Evolutionary conservation across 2,113 vertebrate species (phyloP).

Genomic region (Trichechus manatus): DNA sequence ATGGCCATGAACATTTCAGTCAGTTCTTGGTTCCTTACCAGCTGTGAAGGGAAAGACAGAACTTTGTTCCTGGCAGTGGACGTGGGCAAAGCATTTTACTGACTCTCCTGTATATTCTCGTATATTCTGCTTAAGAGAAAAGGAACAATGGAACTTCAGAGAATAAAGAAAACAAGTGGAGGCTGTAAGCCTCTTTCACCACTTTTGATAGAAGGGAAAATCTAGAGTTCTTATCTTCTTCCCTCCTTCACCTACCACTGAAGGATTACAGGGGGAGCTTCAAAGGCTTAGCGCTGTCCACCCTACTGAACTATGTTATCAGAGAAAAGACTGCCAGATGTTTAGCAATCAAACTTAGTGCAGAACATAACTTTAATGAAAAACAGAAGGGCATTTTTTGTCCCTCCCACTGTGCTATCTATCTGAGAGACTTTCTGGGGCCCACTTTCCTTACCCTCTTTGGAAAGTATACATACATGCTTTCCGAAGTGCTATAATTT

Average conservation of each 20-base stretch:
- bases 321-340: slow-evolving; percentile 83
- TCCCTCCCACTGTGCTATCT: slow-evolving; percentile 79
- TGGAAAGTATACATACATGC: slow-evolving; percentile 49
- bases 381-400: slow-evolving; percentile 80
- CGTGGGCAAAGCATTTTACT: neutral
- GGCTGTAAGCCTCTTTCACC: slow-evolving; percentile 49
- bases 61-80: slow-evolving; percentile 12
- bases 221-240: slow-evolving; percentile 67
- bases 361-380: slow-evolving; percentile 84
- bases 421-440: slow-evolving; percentile 76
- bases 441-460: slow-evolving; percentile 63
- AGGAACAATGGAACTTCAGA: neutral
- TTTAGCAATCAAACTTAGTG: slow-evolving; percentile 80
- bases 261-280: slow-evolving; percentile 68
- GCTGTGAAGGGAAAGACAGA: slow-evolving; percentile 26
- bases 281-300: slow-evolving; percentile 76
- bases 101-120: neutral
- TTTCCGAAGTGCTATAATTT: slow-evolving; percentile 72
- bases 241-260: slow-evolving; percentile 60
- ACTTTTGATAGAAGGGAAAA: slow-evolving; percentile 54
- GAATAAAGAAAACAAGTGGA: slow-evolving; percentile 48
- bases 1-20: slow-evolving; percentile 33
- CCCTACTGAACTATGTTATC: slow-evolving; percentile 77
- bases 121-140: neutral
- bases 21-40: slow-evolving; percentile 16